phyloP scores from a whole-genome alignment of 2,113 vertebrate species.

The Vanacampus margaritifer region DNA sequence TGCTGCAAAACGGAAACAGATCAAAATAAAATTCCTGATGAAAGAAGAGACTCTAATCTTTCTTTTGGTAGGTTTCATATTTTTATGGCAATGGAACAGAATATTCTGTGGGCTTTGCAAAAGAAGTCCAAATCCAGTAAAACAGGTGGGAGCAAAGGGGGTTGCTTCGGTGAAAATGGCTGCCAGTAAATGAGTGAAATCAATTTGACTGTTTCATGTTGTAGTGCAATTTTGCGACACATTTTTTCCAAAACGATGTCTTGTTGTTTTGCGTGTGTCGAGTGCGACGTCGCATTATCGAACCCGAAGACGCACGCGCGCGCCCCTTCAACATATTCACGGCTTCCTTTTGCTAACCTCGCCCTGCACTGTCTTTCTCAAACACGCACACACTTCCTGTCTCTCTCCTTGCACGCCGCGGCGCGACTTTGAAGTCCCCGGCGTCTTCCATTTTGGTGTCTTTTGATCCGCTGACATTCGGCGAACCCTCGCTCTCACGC shows the following conservation, averaged over 20 bases:
- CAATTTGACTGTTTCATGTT: too few relatives aligned
- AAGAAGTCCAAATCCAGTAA: too few relatives aligned
- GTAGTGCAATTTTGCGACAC: too few relatives aligned
- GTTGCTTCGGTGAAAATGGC: too few relatives aligned
- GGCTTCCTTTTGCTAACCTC: constrained; percentile 61
- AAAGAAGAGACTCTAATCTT: too few relatives aligned
- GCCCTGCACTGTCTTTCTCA: constrained; percentile 48
- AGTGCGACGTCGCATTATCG: constrained; percentile 65
- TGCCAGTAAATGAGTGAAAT: too few relatives aligned
- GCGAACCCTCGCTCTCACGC: constrained; percentile 74
- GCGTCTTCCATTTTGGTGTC: constrained; percentile 55
- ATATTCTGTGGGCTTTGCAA: too few relatives aligned
- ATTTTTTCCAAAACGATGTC: background rate
- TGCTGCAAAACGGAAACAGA: too few relatives aligned
- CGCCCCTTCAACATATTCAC: constrained; percentile 14
- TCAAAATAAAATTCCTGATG: too few relatives aligned
- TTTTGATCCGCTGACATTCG: constrained; percentile 76
- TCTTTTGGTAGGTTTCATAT: too few relatives aligned
- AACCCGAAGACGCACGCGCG: constrained; percentile 58
- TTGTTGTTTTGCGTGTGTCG: constrained; percentile 30
- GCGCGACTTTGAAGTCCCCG: constrained; percentile 67
- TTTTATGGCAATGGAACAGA: too few relatives aligned
- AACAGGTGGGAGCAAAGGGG: too few relatives aligned
- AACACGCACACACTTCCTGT: constrained; percentile 35
- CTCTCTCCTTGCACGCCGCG: constrained; percentile 45